A percentile compares a stretch with the other conserved stretches of the same genome.
phyloP scores from a whole-genome alignment of 2,113 vertebrate genomes.

The Pygoscelis antarcticus region DNA sequence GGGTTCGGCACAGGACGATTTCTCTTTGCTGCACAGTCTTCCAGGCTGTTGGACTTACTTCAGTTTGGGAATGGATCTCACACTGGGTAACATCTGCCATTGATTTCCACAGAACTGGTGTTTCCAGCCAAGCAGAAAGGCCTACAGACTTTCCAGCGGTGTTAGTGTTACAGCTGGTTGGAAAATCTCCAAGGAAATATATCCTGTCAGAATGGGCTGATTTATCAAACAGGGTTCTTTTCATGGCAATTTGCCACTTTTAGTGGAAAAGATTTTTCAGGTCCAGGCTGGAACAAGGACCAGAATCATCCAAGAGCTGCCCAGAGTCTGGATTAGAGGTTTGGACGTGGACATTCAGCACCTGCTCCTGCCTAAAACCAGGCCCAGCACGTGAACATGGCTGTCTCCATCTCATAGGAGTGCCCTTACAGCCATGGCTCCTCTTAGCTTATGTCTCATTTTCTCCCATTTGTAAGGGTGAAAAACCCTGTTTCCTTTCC shows the following conservation, averaged over 20 bases:
- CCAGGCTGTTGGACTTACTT: neutral
- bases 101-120: conserved; percentile 17
- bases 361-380: neutral
- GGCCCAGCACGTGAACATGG: rapidly evolving
- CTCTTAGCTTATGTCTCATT: neutral
- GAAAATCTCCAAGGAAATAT: neutral
- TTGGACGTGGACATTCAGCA: neutral
- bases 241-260: neutral
- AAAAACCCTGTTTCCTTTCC: neutral
- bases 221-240: neutral
- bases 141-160: neutral
- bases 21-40: neutral
- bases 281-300: neutral
- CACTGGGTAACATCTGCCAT: conserved; percentile 1
- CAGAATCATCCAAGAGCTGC: neutral
- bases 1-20: neutral
- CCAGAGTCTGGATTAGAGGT: neutral
- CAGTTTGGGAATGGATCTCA: neutral
- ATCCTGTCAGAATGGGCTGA: neutral
- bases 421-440: neutral
- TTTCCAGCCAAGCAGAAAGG: conserved; percentile 27
- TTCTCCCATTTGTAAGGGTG: neutral
- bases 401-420: neutral
- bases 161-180: neutral
- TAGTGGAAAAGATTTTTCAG: neutral